Percentiles rank a stretch among this genome's conserved stretches.
These are phyloP conservation scores for Coptodon rendalli DNA, from an alignment of 2,113 vertebrate species.

Conservation along the genomic window DNA sequence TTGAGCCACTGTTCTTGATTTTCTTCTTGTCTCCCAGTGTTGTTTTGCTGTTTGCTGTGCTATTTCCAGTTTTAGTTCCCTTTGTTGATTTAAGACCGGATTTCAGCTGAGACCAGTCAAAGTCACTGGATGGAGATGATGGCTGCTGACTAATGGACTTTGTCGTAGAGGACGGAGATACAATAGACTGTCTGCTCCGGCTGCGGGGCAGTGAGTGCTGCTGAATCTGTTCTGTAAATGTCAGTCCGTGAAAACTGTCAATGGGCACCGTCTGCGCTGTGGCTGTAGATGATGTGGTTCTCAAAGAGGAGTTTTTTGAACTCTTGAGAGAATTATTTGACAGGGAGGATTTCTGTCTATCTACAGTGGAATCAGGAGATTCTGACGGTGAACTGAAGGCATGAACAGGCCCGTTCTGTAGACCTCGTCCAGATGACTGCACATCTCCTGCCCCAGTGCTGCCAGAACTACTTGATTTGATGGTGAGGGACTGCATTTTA, in stretches of 20 bases:
- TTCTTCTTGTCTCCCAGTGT: slow-evolving; percentile 83
- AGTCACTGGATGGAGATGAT: slow-evolving; percentile 85
- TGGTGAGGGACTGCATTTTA: slow-evolving; percentile 89
- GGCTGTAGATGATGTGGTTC: slow-evolving; percentile 91
- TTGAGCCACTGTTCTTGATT: slow-evolving; percentile 76
- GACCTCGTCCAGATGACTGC: slow-evolving; percentile 80
- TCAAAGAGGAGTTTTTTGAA: slow-evolving; percentile 93
- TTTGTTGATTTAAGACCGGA: slow-evolving; percentile 85
- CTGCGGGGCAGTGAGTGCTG: slow-evolving; percentile 95
- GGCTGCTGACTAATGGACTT: slow-evolving; percentile 84
- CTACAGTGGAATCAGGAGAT: slow-evolving; percentile 93
- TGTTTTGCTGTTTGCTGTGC: slow-evolving; percentile 75
- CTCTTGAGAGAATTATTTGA: slow-evolving; percentile 96
- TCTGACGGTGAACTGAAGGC: slow-evolving; percentile 96
- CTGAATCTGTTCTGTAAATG: slow-evolving; percentile 93
- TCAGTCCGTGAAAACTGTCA: slow-evolving; percentile 89
- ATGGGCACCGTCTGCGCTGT: slow-evolving; percentile 96
- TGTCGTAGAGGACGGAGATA: slow-evolving; percentile 90
- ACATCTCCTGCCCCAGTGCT: slow-evolving; percentile 87
- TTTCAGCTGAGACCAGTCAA: slow-evolving; percentile 93
- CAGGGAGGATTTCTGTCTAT: slow-evolving; percentile 90
- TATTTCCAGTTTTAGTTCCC: slow-evolving; percentile 78
- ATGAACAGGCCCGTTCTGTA: slow-evolving; percentile 86
- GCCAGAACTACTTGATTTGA: slow-evolving; percentile 93
- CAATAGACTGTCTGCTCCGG: slow-evolving; percentile 91